Evolutionary conservation across 2,113 vertebrate species (phyloP).

Genomic region (Conger conger): DNA sequence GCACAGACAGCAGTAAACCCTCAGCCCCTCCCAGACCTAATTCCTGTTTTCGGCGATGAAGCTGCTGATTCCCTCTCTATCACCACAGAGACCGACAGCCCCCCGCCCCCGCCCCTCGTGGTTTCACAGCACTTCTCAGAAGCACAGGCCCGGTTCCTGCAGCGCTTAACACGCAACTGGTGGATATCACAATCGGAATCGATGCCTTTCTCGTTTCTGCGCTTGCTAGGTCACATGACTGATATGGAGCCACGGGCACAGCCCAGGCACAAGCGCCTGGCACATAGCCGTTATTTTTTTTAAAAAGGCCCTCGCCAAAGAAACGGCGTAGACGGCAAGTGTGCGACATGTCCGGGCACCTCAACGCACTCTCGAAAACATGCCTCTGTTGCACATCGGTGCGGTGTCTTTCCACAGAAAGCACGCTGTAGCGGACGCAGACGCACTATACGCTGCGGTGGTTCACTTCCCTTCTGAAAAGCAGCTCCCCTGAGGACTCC

Average conservation of each 20-base stretch:
- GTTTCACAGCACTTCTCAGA: conserved; percentile 54
- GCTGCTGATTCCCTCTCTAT: conserved; percentile 15
- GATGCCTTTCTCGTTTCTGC: conserved; percentile 2
- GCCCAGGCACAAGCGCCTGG: background rate
- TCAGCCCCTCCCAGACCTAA: conserved; percentile 18
- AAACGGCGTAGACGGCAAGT: background rate
- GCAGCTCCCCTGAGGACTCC: background rate
- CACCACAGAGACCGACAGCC: conserved; percentile 6
- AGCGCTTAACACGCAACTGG: background rate
- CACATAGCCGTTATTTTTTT: background rate
- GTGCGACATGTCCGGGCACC: background rate
- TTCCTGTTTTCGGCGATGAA: conserved; percentile 24
- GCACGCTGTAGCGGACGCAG: background rate
- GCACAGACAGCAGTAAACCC: background rate
- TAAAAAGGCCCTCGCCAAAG: background rate
- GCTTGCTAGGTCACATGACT: background rate
- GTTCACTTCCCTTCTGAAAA: background rate
- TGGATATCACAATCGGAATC: conserved; percentile 5
- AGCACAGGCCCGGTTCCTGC: conserved; percentile 43
- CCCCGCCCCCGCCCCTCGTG: background rate
- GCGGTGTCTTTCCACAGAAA: background rate
- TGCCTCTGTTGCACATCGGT: background rate
- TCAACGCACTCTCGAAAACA: background rate
- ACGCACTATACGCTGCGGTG: background rate
- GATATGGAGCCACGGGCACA: background rate